Percentiles rank a stretch among this genome's conserved stretches.
phyloP scores from a whole-genome alignment of 2,888 invertebrate species.

The Drosophila acutilabella region DNA sequence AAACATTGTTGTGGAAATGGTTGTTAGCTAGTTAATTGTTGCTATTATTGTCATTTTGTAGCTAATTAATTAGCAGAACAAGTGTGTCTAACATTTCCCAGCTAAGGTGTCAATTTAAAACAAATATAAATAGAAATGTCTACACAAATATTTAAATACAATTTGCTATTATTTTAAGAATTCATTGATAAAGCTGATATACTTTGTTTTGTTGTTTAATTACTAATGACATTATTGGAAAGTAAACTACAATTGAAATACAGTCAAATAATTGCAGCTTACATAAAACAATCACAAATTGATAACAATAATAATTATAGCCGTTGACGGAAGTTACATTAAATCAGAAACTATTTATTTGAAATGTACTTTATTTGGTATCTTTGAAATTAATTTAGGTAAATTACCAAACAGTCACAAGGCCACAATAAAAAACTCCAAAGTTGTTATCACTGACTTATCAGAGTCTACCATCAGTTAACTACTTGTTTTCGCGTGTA shows the following conservation, averaged over 20 bases:
- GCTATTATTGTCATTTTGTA: slow-evolving; percentile 40
- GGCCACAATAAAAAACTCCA: slow-evolving; percentile 53
- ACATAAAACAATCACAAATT: slow-evolving; percentile 10
- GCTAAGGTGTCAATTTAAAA: background rate
- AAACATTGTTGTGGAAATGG: background rate
- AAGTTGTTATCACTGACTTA: slow-evolving; percentile 45
- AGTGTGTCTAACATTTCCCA: slow-evolving; percentile 6
- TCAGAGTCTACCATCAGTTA: slow-evolving; percentile 47
- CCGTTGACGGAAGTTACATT: slow-evolving; percentile 11
- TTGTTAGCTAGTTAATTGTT: slow-evolving; percentile 46
- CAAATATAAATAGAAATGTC: slow-evolving; percentile 12
- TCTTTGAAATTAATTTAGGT: slow-evolving; percentile 42
- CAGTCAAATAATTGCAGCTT: slow-evolving; percentile 18
- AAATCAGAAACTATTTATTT: slow-evolving; percentile 43
- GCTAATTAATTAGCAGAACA: slow-evolving; percentile 53
- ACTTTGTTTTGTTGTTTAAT: slow-evolving; percentile 2
- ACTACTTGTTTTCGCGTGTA: slow-evolving; percentile 55
- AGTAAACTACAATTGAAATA: slow-evolving; percentile 40
- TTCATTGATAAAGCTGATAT: slow-evolving; percentile 1
- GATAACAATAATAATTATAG: slow-evolving; percentile 22
- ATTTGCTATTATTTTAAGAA: background rate
- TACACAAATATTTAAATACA: slow-evolving; percentile 31
- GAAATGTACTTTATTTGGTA: slow-evolving; percentile 46
- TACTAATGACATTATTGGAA: slow-evolving; percentile 15
- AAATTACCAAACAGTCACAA: slow-evolving; percentile 39